These are phyloP conservation scores for Dione vanillae DNA, from an alignment of 2,888 invertebrate genomes.

Conservation along the genomic window DNA sequence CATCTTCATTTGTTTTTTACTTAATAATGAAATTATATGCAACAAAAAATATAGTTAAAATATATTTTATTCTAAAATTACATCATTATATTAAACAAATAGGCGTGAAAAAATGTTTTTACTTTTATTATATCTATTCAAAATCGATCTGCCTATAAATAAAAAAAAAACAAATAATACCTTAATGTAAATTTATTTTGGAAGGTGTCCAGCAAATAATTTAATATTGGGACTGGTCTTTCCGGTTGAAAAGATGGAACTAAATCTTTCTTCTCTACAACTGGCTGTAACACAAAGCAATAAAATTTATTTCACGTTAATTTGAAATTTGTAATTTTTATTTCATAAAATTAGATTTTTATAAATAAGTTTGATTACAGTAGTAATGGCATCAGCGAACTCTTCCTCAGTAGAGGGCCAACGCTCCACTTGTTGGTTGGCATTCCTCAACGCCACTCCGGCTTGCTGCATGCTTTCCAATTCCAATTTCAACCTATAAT, in stretches of 20 bases:
- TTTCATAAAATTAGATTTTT: neutral
- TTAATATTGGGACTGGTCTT: slow-evolving; percentile 66
- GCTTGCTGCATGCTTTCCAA: slow-evolving; percentile 61
- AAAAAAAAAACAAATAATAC: slow-evolving; percentile 51
- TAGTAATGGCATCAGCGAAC: slow-evolving; percentile 83
- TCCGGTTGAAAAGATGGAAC: slow-evolving; percentile 60
- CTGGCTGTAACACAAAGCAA: slow-evolving; percentile 62
- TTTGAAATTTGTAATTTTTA: too few species aligned
- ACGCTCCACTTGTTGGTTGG: slow-evolving; percentile 56
- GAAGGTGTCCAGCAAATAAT: slow-evolving; percentile 68
- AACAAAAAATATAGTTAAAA: too few species aligned
- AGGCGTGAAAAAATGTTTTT: too few species aligned
- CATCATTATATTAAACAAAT: too few species aligned
- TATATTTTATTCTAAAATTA: too few species aligned
- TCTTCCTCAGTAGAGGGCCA: slow-evolving; percentile 81
- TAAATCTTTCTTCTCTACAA: slow-evolving; percentile 79
- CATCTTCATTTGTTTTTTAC: too few species aligned
- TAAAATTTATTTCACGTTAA: neutral
- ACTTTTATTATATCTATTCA: too few species aligned
- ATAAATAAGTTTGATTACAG: slow-evolving; percentile 61
- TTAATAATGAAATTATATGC: too few species aligned
- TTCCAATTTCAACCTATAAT: slow-evolving; percentile 61
- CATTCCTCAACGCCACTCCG: slow-evolving; percentile 61
- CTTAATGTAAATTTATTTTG: slow-evolving; percentile 65
- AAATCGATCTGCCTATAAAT: too few species aligned